Evolutionary conservation across 2,113 vertebrate species (phyloP), one percentile per base, ranked within the genome.

Genomic region (Sciurus niger): DNA sequence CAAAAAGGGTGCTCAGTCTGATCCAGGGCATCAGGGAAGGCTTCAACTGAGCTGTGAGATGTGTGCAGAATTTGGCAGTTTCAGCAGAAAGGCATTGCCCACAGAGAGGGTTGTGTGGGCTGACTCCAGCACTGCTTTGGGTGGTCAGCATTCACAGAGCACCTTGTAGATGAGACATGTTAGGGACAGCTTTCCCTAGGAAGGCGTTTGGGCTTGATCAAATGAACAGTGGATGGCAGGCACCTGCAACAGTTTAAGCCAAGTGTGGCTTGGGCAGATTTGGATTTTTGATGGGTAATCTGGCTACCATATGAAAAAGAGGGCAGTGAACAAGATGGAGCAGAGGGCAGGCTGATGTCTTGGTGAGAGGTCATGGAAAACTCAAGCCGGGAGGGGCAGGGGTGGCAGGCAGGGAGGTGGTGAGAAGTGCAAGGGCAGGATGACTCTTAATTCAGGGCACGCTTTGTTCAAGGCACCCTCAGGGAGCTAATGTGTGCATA

Each of bases 221-320:
- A 43, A 73, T 40, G 68, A 63, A 53, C 40, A 24, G 51, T 8
- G 32, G 25, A 72, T 25, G 60, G n/a, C 58, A 55, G 68, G 25
- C 67, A 48, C 58, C 20, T 25, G 22, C 43, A 72, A 65, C 14
- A 22, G 12, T n/a, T 43, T 78, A 14, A 72, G 76, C n/a, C n/a
- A n/a, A n/a, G 5, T 16, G 6, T 53, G 60, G 28, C 13, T 17
- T 34, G 53, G 68, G 48, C 4, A 55, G 7, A 51, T 90, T n/a
- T 48, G 34, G 43, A 60, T 94, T 92, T 96, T 67, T 37, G n/a
- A n/a, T 70, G n/a, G 51, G 43, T 84, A 24, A 92, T 92, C 72
- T 34, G 22, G 34, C 51, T n/a, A 8, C 11, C 20, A 4, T 48
- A 30, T 83, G 25, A 68, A 30, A 73, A 43, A 24, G 48, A 72